Evolutionary conservation across 2,113 vertebrate species (phyloP), one percentile per base, ranked within the genome.

Genomic region (Grus americana): DNA sequence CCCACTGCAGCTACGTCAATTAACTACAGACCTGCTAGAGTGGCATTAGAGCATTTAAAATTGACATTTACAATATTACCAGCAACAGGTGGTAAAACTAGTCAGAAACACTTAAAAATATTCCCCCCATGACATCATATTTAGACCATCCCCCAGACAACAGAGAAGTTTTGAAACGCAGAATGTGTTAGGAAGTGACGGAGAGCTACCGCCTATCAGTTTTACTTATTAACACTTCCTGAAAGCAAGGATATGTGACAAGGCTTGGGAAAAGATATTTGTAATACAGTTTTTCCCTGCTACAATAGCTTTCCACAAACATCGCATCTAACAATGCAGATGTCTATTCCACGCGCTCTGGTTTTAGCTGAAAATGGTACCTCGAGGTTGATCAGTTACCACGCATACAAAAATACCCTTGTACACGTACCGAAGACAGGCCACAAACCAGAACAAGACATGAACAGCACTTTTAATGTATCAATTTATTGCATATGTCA

Each of bases 401-500:
- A 50, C 3, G 6, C 52, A 75, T 27, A 73, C 42, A 84, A 68
- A 92, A 92, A n/a, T 30, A 79, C 15, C 15, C 34, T n/a, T 40
- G 65, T 14, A 79, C 32, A 85, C 54, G 72, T 34, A 55, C 42
- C 26, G 29, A 75, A 95, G 65, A 86, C 59, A 92, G 30, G 68
- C 29, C 73, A 96, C 79, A 96, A 91, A 97, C 65, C 81, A 83
- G 50, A 90, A 89, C 38, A 97, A 96, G 89, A 96, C 96, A 95
- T 96, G 95, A 94, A 80, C 92, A 95, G 66, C 95, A 97, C 86
- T 95, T 98, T 98, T 59, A 97, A 97, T 97, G 96, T 98, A 99
- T 98, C 98, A 98, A 98, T 99, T 99, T 99, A 99, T 99, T 99
- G 98, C 98, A 98, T 98, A 98, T 99, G 97, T 98, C 98, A 98